phyloP scores from a whole-genome alignment of 2,888 invertebrate genomes.

The Chrysina gloriosa region DNA sequence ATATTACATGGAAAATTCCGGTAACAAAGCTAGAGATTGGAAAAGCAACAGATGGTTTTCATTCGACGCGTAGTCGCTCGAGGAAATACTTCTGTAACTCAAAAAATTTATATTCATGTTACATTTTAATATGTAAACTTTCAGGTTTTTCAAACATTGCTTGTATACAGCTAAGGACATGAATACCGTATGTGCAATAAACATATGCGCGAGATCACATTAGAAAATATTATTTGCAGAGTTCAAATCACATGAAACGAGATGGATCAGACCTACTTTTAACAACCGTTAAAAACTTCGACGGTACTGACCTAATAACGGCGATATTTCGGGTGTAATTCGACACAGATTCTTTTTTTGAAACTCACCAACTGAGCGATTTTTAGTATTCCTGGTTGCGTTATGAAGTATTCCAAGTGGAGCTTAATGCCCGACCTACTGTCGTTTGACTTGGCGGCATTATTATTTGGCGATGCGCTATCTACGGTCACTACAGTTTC shows the following conservation, averaged over 20 bases:
- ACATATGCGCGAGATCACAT: not conserved
- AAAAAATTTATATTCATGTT: not conserved
- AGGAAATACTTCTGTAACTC: not conserved
- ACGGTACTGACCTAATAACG: slow-evolving; percentile 19
- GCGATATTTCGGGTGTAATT: not conserved
- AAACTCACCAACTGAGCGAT: slow-evolving; percentile 82
- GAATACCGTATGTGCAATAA: not conserved
- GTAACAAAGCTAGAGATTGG: not conserved
- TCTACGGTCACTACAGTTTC: slow-evolving; percentile 86
- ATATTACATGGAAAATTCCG: not conserved
- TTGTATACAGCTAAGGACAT: not conserved
- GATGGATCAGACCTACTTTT: slow-evolving; percentile 19
- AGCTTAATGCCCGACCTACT: slow-evolving; percentile 69
- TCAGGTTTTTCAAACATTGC: not conserved
- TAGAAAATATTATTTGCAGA: slow-evolving; percentile 1
- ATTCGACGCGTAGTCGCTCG: not conserved
- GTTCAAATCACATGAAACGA: not conserved
- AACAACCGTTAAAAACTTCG: slow-evolving; percentile 2
- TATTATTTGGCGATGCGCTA: slow-evolving; percentile 70
- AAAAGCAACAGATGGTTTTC: not conserved
- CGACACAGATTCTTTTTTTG: not conserved
- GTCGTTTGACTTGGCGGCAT: slow-evolving; percentile 60
- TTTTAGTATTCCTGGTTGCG: slow-evolving; percentile 85
- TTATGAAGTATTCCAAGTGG: slow-evolving; percentile 83
- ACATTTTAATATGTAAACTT: not conserved